Percentiles rank a stretch among this genome's conserved stretches.
phyloP scores from a whole-genome alignment of 2,888 invertebrate species.

The Drosophila subsilvestris region DNA sequence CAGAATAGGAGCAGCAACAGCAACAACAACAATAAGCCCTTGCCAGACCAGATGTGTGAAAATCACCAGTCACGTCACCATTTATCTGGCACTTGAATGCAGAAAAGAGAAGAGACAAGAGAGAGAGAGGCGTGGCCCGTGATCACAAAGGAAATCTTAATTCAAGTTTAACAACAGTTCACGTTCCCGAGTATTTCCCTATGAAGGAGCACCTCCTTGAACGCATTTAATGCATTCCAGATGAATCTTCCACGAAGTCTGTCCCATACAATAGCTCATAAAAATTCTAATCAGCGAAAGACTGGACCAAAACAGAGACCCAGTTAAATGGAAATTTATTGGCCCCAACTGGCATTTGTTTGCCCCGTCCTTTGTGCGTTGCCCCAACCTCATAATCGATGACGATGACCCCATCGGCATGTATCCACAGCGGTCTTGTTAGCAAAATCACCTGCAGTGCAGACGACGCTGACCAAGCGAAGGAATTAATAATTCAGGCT shows the following conservation, averaged over 20 bases:
- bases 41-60: conserved; percentile 28
- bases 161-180: conserved; percentile 17
- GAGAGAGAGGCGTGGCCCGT: conserved; percentile 22
- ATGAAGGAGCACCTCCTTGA: background rate
- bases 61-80: conserved; percentile 31
- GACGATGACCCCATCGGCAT: conserved; percentile 36
- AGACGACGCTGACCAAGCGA: conserved; percentile 16
- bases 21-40: conserved; percentile 3
- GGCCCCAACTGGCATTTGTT: conserved; percentile 51
- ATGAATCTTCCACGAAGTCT: background rate
- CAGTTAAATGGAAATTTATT: conserved; percentile 63
- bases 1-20: conserved; percentile 1
- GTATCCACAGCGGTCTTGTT: conserved; percentile 54
- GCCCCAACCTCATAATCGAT: conserved; percentile 12
- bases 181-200: background rate
- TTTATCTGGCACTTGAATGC: conserved; percentile 22
- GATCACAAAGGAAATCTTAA: conserved; percentile 46
- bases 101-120: conserved; percentile 7
- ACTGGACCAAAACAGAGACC: conserved; percentile 10
- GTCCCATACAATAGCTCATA: conserved; percentile 14
- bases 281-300: conserved; percentile 37
- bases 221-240: background rate
- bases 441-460: conserved; percentile 76
- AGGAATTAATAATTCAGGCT: conserved; percentile 67
- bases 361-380: conserved; percentile 24